These are phyloP conservation scores for Griposia aprilina DNA, from an alignment of 2,888 invertebrate genomes.

Conservation along the genomic window DNA sequence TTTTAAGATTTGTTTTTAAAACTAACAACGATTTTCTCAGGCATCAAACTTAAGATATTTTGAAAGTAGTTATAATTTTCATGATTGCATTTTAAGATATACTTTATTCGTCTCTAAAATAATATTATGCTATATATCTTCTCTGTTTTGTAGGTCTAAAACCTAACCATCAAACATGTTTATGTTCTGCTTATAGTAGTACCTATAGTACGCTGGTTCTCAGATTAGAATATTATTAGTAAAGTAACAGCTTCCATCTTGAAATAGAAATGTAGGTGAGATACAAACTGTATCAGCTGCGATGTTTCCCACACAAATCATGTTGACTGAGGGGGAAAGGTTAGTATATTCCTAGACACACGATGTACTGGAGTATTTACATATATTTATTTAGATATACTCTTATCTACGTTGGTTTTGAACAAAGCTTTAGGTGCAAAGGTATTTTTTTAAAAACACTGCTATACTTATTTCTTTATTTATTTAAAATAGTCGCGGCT, in stretches of 20 bases:
- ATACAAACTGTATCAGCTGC: constrained; percentile 48
- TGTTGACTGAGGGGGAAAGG: constrained; percentile 46
- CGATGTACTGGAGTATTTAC: constrained; percentile 16
- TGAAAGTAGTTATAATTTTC: not conserved
- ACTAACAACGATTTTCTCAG: too few relatives aligned
- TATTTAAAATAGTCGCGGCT: too few relatives aligned
- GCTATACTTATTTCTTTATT: not conserved
- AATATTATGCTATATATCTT: not conserved
- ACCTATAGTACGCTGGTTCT: too few relatives aligned
- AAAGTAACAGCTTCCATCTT: constrained; percentile 34
- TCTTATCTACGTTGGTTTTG: not conserved
- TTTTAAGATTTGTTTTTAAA: constrained; percentile 1
- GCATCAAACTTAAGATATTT: not conserved
- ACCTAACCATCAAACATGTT: not conserved
- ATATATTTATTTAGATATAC: constrained; percentile 21
- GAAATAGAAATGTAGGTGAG: constrained; percentile 49
- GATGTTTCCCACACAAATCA: constrained; percentile 61
- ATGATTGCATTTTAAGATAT: not conserved
- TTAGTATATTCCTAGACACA: constrained; percentile 43
- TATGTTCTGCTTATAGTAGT: not conserved
- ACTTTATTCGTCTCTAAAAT: too few relatives aligned
- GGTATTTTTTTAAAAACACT: not conserved
- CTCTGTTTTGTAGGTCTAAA: not conserved
- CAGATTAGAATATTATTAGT: constrained; percentile 26
- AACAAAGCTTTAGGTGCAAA: not conserved